These are phyloP conservation scores for Ennomos quercinarius DNA, from an alignment of 2,888 invertebrate species.

Conservation along the genomic window DNA sequence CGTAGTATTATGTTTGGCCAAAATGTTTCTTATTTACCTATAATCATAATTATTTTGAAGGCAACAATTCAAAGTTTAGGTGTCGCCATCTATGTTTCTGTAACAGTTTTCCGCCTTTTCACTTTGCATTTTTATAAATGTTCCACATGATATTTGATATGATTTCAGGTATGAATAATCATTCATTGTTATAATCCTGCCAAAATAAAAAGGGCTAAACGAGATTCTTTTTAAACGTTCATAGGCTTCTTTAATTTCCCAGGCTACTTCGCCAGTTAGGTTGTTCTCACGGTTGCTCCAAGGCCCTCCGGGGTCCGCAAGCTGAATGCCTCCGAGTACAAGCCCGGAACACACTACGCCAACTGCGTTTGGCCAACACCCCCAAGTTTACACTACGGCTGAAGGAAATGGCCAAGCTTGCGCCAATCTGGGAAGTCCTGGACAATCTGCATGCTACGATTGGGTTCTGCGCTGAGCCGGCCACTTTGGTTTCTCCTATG, in stretches of 20 bases:
- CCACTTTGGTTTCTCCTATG: slow-evolving; percentile 93
- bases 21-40: too few relatives aligned
- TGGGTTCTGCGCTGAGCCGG: slow-evolving; percentile 97
- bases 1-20: too few relatives aligned
- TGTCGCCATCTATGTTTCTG: too few relatives aligned
- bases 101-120: too few relatives aligned
- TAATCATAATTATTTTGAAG: too few relatives aligned
- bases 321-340: slow-evolving; percentile 96
- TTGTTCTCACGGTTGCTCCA: slow-evolving; percentile 95
- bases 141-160: too few relatives aligned
- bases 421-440: slow-evolving; percentile 92
- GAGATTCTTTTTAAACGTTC: too few relatives aligned
- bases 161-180: too few relatives aligned
- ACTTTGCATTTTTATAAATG: too few relatives aligned
- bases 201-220: too few relatives aligned
- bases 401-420: slow-evolving; percentile 90
- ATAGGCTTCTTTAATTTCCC: slow-evolving; percentile 11
- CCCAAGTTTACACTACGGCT: slow-evolving; percentile 83
- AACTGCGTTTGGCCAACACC: slow-evolving; percentile 88
- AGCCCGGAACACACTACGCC: slow-evolving; percentile 87
- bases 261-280: slow-evolving; percentile 96
- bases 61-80: too few relatives aligned
- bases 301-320: slow-evolving; percentile 94
- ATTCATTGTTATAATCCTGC: too few relatives aligned
- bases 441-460: slow-evolving; percentile 98